Base-by-base conservation (phyloP, 2,797 vertebrate species). In the Hoplostethus atlanticus region DNA sequence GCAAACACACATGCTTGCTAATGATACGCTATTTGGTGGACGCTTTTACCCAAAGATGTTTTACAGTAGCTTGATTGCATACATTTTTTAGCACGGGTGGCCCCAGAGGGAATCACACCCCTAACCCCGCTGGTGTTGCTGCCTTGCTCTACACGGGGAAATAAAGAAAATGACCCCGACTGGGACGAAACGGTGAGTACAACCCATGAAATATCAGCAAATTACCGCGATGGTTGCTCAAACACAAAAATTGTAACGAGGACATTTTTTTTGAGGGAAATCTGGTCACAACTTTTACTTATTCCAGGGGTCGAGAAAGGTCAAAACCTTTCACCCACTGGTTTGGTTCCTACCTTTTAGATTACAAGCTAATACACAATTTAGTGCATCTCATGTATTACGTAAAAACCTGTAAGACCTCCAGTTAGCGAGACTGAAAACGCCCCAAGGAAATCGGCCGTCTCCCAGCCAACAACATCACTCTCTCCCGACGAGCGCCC, bases 381-480 rank as follows among this genome's bases (percentile, higher is more conserved):
- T 15, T 40, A 13, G 3, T 21, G 28, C 12, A 6, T 65, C 5
- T 67, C 3, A 66, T 58, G 64, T 53, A 42, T 63, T 17, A 16
- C 52, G 30, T 17, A 42, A 51, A 42, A 17, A 40, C 59, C 71
- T 57, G 54, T 28, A 56, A 51, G 48, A 51, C 48, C 48, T 51
- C 53, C 53, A 44, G 12, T 51, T 17, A 51, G n/a, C 13, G 48
- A 38, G 12, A 48, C n/a, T 63, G 21, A 40, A 73, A 69, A 31
- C 1, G 17, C 44, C 47, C 21, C 31, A 15, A 36, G 38, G 31
- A 54, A 66, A 4, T 17, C 59, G 21, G 21, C 21, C 21, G 21
- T 21, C 21, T 21, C 72, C 61, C 64, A 58, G 63, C 68, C 78
- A 64, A 21, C 76, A 81, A 31, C 51, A 54, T 28, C 67, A 42